Conservation (phyloP, 2,113 vertebrate genomes). For the Corythoichthys intestinalis region DNA sequence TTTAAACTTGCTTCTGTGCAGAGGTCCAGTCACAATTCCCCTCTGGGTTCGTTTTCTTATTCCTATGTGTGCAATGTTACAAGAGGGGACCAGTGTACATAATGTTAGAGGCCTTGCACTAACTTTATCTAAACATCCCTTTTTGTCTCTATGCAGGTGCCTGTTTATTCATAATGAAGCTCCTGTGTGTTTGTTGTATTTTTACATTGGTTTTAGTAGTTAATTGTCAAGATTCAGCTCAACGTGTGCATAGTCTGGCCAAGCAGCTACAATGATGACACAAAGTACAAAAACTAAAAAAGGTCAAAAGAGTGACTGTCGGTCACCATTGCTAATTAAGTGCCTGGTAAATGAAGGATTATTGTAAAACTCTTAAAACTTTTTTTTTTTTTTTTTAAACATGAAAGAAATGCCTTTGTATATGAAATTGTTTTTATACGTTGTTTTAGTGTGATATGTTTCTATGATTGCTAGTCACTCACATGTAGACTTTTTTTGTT, state of each 20-base stretch:
- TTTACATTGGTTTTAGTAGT: slow-evolving; percentile 51
- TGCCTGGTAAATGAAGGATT: slow-evolving; percentile 97
- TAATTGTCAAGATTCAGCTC: slow-evolving; percentile 50
- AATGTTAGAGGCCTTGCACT: slow-evolving; percentile 73
- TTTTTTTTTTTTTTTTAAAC: slow-evolving; percentile 46
- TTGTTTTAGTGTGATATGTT: slow-evolving; percentile 60
- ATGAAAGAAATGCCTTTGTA: slow-evolving; percentile 70
- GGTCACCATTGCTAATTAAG: slow-evolving; percentile 72
- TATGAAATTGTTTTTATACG: slow-evolving; percentile 63
- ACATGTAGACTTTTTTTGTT: slow-evolving; percentile 57
- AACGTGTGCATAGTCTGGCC: slow-evolving; percentile 38
- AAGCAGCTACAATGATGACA: slow-evolving; percentile 35
- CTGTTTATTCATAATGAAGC: slow-evolving; percentile 75
- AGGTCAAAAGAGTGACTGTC: slow-evolving; percentile 46
- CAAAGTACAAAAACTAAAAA: slow-evolving; percentile 34
- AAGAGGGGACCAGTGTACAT: slow-evolving; percentile 60
- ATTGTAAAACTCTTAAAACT: slow-evolving; percentile 57
- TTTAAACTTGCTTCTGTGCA: slow-evolving; percentile 10
- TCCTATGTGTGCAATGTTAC: slow-evolving; percentile 39
- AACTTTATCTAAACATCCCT: slow-evolving; percentile 66
- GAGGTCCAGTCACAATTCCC: slow-evolving; percentile 50
- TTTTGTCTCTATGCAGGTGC: slow-evolving; percentile 61
- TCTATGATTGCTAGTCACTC: slow-evolving; percentile 65
- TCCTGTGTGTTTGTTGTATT: slow-evolving; percentile 59
- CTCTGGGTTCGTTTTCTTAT: slow-evolving; percentile 25